These are phyloP conservation scores for Motacilla alba DNA, from an alignment of 2,113 vertebrate genomes.

Conservation along the genomic window DNA sequence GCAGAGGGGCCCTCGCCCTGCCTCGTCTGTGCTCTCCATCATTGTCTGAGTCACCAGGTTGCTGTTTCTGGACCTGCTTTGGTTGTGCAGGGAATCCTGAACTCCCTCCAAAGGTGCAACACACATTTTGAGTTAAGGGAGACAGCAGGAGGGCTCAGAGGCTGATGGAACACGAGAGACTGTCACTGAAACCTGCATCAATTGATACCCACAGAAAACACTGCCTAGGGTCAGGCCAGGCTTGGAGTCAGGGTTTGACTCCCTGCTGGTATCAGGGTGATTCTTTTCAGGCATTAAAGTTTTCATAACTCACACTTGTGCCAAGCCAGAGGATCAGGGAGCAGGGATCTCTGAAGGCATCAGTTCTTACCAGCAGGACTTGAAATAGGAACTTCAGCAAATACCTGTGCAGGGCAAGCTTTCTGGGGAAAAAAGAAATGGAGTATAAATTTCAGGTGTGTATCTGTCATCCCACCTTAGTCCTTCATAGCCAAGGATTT, in stretches of 20 bases:
- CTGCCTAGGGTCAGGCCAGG: background rate
- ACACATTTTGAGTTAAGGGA: background rate
- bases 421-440: background rate
- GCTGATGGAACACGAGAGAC: background rate
- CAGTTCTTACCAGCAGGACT: background rate
- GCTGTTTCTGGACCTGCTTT: background rate
- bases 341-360: background rate
- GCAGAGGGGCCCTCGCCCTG: constrained; percentile 31
- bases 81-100: background rate
- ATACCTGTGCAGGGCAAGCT: background rate
- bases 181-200: background rate
- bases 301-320: background rate
- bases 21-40: constrained; percentile 16
- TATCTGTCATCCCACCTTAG: background rate
- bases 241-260: background rate
- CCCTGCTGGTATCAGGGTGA: background rate
- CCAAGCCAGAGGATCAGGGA: background rate
- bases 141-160: background rate
- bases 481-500: background rate
- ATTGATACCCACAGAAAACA: background rate
- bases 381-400: background rate
- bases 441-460: background rate
- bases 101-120: background rate
- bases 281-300: background rate
- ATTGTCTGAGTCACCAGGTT: background rate